Evolutionary conservation across 2,113 vertebrate genomes (phyloP), one percentile per base, ranked within the genome.

Genomic region (Tor tambroides): DNA sequence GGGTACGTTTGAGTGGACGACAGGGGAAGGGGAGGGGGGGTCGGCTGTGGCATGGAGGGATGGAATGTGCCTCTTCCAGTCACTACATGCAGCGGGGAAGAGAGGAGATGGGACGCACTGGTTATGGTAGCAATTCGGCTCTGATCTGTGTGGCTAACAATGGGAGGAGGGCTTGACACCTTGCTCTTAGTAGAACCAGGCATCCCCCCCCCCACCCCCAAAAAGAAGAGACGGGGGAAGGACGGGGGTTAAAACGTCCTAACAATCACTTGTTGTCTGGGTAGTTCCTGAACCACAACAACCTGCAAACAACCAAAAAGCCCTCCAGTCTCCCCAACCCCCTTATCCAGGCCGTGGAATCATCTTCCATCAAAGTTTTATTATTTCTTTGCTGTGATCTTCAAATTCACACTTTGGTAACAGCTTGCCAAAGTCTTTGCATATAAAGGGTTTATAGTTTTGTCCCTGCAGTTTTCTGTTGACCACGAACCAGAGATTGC

Each of bases 111-210:
- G n/a, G 51, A 69, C 71, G 32, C 32, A 23, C 63, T 65, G 41
- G 43, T 89, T 67, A 71, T 82, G 56, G 87, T 30, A 38, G 23
- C 63, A 82, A 85, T 85, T 87, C 77, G 15, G 41, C 85, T 89
- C 83, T 89, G 90, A 90, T 89, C 79, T 92, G 85, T 89, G 86
- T 84, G 79, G 85, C 67, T 87, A 80, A 95, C 93, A 94, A 93
- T 94, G 88, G 92, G 87, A 89, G 95, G 91, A 92, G 92, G 92
- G 89, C 61, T 92, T 72, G 89, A 94, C 94, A 92, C 94, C 91
- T 96, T 74, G 4, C 90, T 91, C 90, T 65, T 11, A 79, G 84
- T 90, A 91, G 89, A 89, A 89, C 89, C 82, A 90, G 88, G 89
- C 74, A 79, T 92, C 91, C 91, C 85, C 85, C 91, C 91, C 85